phyloP scores from a whole-genome alignment of 2,888 invertebrate species.

The Chrysina gloriosa region DNA sequence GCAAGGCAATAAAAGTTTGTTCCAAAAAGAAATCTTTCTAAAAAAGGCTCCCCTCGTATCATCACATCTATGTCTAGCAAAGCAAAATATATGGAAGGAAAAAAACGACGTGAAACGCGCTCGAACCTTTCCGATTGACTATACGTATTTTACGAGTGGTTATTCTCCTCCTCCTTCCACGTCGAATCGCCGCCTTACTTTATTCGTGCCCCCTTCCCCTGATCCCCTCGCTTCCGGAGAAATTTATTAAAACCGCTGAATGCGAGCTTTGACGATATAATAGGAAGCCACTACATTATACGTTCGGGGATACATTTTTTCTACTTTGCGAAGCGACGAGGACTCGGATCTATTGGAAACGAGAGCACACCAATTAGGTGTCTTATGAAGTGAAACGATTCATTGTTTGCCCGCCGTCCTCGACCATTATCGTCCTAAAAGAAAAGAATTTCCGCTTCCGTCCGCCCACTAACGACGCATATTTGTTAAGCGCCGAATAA shows the following conservation, averaged over 20 bases:
- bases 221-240: not conserved
- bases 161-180: too few species aligned
- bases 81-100: too few species aligned
- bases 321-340: not conserved
- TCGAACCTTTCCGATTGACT: too few species aligned
- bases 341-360: constrained; percentile 2
- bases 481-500: constrained; percentile 11
- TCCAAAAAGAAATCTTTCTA: too few species aligned
- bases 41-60: too few species aligned
- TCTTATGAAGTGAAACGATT: constrained; percentile 28
- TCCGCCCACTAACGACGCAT: constrained; percentile 2
- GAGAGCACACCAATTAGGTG: constrained; percentile 25
- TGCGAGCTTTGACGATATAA: constrained; percentile 23
- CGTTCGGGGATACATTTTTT: constrained; percentile 21
- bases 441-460: not conserved
- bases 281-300: constrained; percentile 24
- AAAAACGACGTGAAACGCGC: too few species aligned
- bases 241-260: constrained; percentile 39
- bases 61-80: too few species aligned
- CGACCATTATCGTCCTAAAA: constrained; percentile 14
- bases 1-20: too few species aligned
- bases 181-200: too few species aligned
- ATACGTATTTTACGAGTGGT: too few species aligned
- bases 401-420: not conserved
- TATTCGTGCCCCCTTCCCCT: not conserved